Evolutionary conservation across 1,140 invertebrate genomes (phyloP).

Genomic region (Patella vulgata): DNA sequence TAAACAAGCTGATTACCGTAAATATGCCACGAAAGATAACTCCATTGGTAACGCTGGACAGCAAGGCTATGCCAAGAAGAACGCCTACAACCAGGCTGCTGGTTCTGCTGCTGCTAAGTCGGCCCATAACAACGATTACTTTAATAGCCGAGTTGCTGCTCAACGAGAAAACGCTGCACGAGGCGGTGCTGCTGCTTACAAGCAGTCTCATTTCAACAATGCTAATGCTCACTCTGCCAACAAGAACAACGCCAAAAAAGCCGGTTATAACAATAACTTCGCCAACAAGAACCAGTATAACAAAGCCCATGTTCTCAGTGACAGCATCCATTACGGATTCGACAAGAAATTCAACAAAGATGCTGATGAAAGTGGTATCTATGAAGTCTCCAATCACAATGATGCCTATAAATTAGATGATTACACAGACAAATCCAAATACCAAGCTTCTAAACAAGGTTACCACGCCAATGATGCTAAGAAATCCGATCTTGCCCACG

Average conservation of each 20-base stretch:
- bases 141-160: not conserved
- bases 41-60: not conserved
- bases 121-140: not conserved
- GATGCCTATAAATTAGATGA: conserved; percentile 4
- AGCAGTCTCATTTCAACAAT: not conserved
- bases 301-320: conserved; percentile 1
- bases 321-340: conserved; percentile 9
- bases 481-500: not conserved
- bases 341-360: conserved; percentile 16
- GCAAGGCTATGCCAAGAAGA: not conserved
- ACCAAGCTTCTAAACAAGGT: not conserved
- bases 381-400: conserved; percentile 1
- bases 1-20: not conserved
- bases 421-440: conserved; percentile 2
- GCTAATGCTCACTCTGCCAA: not conserved
- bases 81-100: conserved; percentile 1
- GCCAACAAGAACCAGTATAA: conserved; percentile 4
- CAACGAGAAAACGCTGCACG: not conserved
- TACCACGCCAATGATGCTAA: conserved; percentile 5
- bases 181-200: not conserved
- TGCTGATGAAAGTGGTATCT: conserved; percentile 5
- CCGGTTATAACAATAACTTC: conserved; percentile 8
- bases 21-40: not conserved
- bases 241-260: conserved; percentile 6
- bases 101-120: not conserved